phyloP scores from a whole-genome alignment of 1,140 invertebrate species.

The Elysia chlorotica region DNA sequence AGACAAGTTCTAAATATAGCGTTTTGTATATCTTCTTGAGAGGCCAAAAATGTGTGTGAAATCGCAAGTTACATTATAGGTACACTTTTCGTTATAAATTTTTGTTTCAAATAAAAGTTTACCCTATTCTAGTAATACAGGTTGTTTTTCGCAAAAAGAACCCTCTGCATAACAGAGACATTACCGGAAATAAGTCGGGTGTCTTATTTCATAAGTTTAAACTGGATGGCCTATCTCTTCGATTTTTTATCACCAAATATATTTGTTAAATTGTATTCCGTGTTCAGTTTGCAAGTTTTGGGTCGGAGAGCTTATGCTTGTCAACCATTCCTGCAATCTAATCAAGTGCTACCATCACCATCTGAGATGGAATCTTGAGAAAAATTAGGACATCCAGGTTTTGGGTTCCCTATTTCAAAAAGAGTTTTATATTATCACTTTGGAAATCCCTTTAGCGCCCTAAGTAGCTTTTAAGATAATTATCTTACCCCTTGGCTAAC shows the following conservation, averaged over 20 bases:
- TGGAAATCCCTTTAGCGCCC: not conserved
- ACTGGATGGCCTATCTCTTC: not conserved
- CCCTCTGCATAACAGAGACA: not conserved
- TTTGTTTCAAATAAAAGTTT: not conserved
- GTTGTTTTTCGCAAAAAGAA: not conserved
- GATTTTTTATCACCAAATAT: not conserved
- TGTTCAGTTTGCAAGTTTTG: not conserved
- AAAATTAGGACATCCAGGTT: not conserved
- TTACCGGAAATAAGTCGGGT: not conserved
- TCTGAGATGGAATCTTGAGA: not conserved
- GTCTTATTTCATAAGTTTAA: not conserved
- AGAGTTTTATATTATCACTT: not conserved
- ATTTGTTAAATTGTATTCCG: not conserved
- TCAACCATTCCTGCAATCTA: not conserved
- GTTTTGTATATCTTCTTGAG: not conserved
- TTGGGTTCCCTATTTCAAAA: not conserved
- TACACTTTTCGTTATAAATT: not conserved
- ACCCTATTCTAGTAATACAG: no score
- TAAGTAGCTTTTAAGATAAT: no score
- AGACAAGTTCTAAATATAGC: not conserved
- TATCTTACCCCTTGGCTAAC: no score
- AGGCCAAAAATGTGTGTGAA: not conserved
- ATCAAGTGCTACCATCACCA: not conserved
- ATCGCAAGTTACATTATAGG: not conserved
- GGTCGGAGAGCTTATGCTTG: not conserved